phyloP scores from a whole-genome alignment of 2,113 vertebrate species.

The Amphiprion percula region DNA sequence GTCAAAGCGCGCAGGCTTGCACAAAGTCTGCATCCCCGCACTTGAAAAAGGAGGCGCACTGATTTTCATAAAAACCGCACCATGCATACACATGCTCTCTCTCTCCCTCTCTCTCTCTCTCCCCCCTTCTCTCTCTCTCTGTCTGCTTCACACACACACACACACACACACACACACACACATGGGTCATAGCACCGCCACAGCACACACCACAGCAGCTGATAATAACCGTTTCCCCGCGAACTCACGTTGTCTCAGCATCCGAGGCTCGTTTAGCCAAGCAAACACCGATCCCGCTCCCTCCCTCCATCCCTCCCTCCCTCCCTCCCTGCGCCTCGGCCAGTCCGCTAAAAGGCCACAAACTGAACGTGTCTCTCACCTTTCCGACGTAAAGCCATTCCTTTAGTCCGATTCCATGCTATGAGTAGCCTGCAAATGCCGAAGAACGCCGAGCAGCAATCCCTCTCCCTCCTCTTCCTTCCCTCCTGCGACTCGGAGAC shows the following conservation, averaged over 20 bases:
- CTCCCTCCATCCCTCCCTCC: too few relatives aligned
- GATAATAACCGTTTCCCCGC: slow-evolving; percentile 67
- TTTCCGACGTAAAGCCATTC: slow-evolving; percentile 80
- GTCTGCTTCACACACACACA: background rate
- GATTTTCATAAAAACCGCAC: slow-evolving; percentile 57
- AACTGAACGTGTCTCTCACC: slow-evolving; percentile 76
- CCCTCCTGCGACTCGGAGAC: slow-evolving; percentile 44
- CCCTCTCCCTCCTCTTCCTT: slow-evolving; percentile 18
- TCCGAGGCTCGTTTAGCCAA: slow-evolving; percentile 42
- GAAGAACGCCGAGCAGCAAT: slow-evolving; percentile 69
- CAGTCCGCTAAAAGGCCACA: slow-evolving; percentile 63
- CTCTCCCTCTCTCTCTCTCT: background rate
- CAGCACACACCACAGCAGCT: slow-evolving; percentile 64
- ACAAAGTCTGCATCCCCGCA: slow-evolving; percentile 54
- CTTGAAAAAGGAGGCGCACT: slow-evolving; percentile 52
- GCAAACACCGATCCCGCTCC: slow-evolving; percentile 35
- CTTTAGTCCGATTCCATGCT: slow-evolving; percentile 77
- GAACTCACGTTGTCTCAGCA: slow-evolving; percentile 65
- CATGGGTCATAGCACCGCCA: slow-evolving; percentile 35
- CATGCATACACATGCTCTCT: slow-evolving; percentile 1
- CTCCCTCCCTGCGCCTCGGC: background rate
- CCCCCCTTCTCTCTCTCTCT: background rate
- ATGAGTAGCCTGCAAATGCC: slow-evolving; percentile 62
- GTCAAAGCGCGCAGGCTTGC: slow-evolving; percentile 38
- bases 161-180: slow-evolving; percentile 16